Evolutionary conservation across 2,888 invertebrate species (phyloP), one percentile per base, ranked within the genome.

Genomic region (Patella pellucida): DNA sequence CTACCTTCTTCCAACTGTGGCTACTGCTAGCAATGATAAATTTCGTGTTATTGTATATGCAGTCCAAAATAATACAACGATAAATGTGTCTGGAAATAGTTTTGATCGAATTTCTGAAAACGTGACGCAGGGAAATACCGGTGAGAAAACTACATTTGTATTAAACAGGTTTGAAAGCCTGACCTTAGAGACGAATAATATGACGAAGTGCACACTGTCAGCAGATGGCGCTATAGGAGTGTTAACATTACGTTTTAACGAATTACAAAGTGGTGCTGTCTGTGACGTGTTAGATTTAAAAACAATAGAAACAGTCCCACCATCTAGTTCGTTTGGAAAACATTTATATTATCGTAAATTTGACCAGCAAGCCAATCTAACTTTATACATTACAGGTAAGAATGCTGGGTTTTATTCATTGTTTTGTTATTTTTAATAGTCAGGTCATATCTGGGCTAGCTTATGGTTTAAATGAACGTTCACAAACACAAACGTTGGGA

Each of bases 321-420:
- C 74, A 2, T 14, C 69, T 11, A 67, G 69, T 12, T 71, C 78
- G 16, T 52, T 73, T 68, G 78, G 78, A 54, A 78, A 71, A 69
- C 68, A 69, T 19, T 76, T 76, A 27, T 78, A 78, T 69, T 68
- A 73, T 12, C 71, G 71, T 16, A 27, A 71, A 31, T 62, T 68
- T n/a, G 56, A 31, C 7, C 52, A 51, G 52, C 27, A 73, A 23
- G 62, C 51, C 1, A 31, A 31, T 27, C 52, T 74, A 23, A 76
- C 71, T 2, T 54, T 76, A 14, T 27, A 73, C 15, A 62, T 78
- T n/a, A 51, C 78, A 23, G 78, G 78, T 78, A 69, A 72, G 72
- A 27, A 68, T 31, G 23, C 23, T n/a, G n/a, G 23, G 51, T 19
- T 11, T 52, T 52, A 71, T 41, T 9, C 41, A 41, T 9, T 41